Base-by-base conservation (phyloP, 2,797 vertebrate species). In the Podarcis siculus region DNA sequence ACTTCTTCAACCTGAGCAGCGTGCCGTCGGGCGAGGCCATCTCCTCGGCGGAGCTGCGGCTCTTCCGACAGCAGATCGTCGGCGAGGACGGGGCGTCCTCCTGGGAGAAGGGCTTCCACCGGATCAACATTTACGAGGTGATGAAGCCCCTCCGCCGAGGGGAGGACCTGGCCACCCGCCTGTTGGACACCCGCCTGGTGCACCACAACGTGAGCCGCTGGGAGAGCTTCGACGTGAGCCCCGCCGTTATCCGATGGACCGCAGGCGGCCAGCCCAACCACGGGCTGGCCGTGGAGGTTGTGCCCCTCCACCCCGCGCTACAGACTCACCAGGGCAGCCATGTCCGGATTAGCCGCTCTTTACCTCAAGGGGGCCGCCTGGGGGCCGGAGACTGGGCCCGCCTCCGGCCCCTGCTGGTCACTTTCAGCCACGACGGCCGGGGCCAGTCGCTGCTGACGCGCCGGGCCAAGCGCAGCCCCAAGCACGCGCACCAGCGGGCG, bases 181-280 rank as follows among this genome's bases (percentile, higher is more conserved):
- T 99, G 92, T 96, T 99, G 97, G 99, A 99, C 95, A 99, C 99
- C 0, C 97, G 98, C 92, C 97, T 99, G 69, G 98, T 99, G 93
- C 98, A 95, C 88, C 98, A 98, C 96, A 99, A 99, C 92, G 88
- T 96, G 88, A 98, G 98, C 0, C 96, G 97, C 92, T 99, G 99
- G 99, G 99, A 99, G 97, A 98, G 97, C 96, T 99, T 99, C 73
- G 99, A 99, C 83, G 99, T 99, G 93, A 99, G 99, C 96, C 98
- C 98, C 0, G 99, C 99, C 0, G 98, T 99, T 95, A 96, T 99
- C 95, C 98, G 98, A 85, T 99, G 99, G 99, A 99, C 98, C 93
- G 97, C 94, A 8, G 98, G 99, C 91, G 97, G 97, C 90, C 96
- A 97, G 91, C 98, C 98, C 4, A 99, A 99, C 95, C 98, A 99